These are phyloP conservation scores for Clarias laeviceps DNA, from an alignment of 2,797 vertebrate species.

Conservation along the genomic window DNA sequence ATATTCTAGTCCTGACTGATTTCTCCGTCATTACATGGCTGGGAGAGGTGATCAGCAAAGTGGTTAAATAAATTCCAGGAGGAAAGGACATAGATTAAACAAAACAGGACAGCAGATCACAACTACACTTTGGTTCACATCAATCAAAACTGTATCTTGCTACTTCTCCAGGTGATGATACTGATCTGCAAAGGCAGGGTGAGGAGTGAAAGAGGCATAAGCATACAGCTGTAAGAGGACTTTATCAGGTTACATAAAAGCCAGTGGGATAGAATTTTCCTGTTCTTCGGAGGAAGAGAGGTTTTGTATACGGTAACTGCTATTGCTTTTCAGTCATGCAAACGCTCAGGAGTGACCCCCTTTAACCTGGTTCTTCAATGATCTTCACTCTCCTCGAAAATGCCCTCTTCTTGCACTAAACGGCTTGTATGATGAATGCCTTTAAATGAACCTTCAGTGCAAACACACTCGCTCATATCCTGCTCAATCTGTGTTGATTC, in stretches of 20 bases:
- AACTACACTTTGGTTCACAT: background rate
- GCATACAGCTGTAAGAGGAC: background rate
- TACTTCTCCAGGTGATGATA: constrained; percentile 9
- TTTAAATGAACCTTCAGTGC: background rate
- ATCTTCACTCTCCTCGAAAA: background rate
- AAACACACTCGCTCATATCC: background rate
- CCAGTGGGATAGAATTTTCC: constrained; percentile 9
- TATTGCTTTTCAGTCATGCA: background rate
- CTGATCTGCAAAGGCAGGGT: background rate
- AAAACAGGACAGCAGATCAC: background rate
- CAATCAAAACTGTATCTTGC: constrained; percentile 11
- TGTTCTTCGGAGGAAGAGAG: constrained; percentile 20
- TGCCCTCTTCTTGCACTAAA: background rate
- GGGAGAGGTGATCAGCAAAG: constrained; percentile 40
- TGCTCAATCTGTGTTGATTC: background rate
- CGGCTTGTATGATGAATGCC: too few relatives aligned
- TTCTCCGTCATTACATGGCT: constrained; percentile 41
- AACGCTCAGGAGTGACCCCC: constrained; percentile 8
- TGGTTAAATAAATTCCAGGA: background rate
- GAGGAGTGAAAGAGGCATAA: background rate
- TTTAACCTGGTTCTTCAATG: background rate
- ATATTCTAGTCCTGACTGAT: constrained; percentile 30
- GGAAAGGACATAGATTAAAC: background rate
- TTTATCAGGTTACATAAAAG: constrained; percentile 1
- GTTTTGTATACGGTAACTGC: constrained; percentile 4